phyloP scores from a whole-genome alignment of 2,888 invertebrate species.

The Clostera curtula region DNA sequence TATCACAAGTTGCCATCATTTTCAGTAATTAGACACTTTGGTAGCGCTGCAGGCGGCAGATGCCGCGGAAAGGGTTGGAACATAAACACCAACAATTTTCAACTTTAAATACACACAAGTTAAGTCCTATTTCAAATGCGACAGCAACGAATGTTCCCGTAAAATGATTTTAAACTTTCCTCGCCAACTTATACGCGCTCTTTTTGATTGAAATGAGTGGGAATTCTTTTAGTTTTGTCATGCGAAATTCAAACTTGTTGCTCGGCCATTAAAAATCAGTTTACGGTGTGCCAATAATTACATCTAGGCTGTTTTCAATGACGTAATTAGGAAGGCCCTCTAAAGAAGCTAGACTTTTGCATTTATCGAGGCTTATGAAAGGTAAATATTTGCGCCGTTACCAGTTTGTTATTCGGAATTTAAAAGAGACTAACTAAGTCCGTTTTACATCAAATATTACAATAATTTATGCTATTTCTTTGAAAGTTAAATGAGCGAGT shows the following conservation, averaged over 20 bases:
- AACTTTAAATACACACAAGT: slow-evolving; percentile 8
- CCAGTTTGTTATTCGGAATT: slow-evolving; percentile 8
- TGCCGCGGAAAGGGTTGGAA: slow-evolving; percentile 15
- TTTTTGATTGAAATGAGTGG: slow-evolving; percentile 17
- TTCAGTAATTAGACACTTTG: slow-evolving; percentile 35
- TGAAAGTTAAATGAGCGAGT: too few relatives aligned
- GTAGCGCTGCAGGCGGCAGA: slow-evolving; percentile 24
- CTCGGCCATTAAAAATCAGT: slow-evolving; percentile 9
- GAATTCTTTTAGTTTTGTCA: slow-evolving; percentile 6
- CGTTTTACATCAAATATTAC: not conserved
- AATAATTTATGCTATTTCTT: too few relatives aligned
- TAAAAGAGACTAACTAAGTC: slow-evolving; percentile 3
- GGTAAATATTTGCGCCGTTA: slow-evolving; percentile 18
- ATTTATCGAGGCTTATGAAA: slow-evolving; percentile 18
- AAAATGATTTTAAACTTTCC: slow-evolving; percentile 22
- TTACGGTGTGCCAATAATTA: slow-evolving; percentile 13
- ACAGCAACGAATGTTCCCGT: slow-evolving; percentile 7
- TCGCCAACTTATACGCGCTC: slow-evolving; percentile 12
- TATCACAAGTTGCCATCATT: slow-evolving; percentile 29
- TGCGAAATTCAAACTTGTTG: slow-evolving; percentile 10
- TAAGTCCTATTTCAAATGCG: slow-evolving; percentile 14
- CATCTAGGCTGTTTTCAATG: slow-evolving; percentile 20
- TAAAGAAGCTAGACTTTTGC: slow-evolving; percentile 23
- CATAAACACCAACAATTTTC: slow-evolving; percentile 3
- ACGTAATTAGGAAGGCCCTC: slow-evolving; percentile 19